phyloP scores from a whole-genome alignment of 2,888 invertebrate genomes.

The Gryllus longicercus region DNA sequence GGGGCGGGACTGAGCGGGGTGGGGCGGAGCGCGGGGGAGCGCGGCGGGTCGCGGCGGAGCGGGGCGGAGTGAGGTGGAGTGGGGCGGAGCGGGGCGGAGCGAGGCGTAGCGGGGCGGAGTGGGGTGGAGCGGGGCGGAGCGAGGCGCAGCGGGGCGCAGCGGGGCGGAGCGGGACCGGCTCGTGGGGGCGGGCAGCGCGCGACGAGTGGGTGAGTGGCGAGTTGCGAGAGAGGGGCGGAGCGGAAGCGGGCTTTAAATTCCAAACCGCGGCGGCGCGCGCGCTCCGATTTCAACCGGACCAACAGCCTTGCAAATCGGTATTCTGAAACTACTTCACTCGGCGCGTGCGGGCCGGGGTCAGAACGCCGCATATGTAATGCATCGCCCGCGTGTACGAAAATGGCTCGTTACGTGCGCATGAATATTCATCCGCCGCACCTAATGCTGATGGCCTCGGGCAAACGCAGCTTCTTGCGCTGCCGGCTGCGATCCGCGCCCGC shows the following conservation, averaged over 20 bases:
- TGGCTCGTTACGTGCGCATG: constrained; percentile 17
- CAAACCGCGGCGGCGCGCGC: neutral
- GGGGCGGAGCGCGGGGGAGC: too few species aligned
- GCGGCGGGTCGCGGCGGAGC: too few species aligned
- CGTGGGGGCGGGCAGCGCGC: neutral
- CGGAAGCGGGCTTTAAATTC: neutral
- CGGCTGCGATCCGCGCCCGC: too few species aligned
- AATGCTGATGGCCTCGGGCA: constrained; percentile 5
- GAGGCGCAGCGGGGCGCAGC: neutral
- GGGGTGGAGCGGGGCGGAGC: neutral
- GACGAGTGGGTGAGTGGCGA: too few species aligned
- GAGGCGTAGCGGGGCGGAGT: neutral
- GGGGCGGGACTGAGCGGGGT: neutral
- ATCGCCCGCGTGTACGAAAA: constrained; percentile 17
- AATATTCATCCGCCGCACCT: constrained; percentile 11
- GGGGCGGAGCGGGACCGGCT: too few species aligned
- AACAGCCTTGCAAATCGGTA: constrained; percentile 5
- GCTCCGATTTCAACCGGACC: neutral
- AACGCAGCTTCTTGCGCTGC: constrained; percentile 3
- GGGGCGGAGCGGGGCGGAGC: too few species aligned
- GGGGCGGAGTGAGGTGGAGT: too few species aligned
- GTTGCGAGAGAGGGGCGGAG: neutral
- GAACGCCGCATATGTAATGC: neutral
- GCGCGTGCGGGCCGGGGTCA: constrained; percentile 6
- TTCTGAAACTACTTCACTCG: constrained; percentile 17